Percentiles rank a stretch among this genome's conserved stretches.
Conservation (phyloP, 2,113 vertebrate genomes). For the Lates calcarifer region DNA sequence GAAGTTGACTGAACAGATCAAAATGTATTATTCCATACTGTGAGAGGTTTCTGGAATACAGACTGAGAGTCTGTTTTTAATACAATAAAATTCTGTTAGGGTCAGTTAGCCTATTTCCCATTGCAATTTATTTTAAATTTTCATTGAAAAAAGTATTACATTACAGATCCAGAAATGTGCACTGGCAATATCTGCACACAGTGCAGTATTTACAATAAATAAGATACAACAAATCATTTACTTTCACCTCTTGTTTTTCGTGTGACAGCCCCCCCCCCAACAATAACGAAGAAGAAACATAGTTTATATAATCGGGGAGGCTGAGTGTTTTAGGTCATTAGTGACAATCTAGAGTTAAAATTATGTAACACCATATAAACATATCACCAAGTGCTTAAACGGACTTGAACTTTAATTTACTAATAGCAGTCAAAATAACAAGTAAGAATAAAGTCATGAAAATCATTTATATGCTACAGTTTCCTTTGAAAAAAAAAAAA, state of each 20-base stretch:
- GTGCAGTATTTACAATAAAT: constrained; percentile 23
- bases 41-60: neutral
- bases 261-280: neutral
- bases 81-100: neutral
- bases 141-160: constrained; percentile 5
- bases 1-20: neutral
- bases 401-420: constrained; percentile 30
- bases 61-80: neutral
- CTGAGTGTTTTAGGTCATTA: constrained; percentile 2
- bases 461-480: neutral
- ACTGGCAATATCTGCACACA: neutral
- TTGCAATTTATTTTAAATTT: constrained; percentile 12
- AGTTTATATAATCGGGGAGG: neutral
- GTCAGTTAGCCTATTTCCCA: neutral
- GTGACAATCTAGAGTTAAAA: neutral
- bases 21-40: neutral
- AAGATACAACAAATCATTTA: neutral
- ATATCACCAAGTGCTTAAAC: neutral
- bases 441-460: neutral
- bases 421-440: constrained; percentile 4
- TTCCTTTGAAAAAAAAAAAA: constrained; percentile 22
- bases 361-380: neutral
- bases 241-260: neutral
- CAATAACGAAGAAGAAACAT: neutral
- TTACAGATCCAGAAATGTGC: neutral